Base-by-base conservation (phyloP, 2,888 invertebrate species). In the Parochlus steinenii region DNA sequence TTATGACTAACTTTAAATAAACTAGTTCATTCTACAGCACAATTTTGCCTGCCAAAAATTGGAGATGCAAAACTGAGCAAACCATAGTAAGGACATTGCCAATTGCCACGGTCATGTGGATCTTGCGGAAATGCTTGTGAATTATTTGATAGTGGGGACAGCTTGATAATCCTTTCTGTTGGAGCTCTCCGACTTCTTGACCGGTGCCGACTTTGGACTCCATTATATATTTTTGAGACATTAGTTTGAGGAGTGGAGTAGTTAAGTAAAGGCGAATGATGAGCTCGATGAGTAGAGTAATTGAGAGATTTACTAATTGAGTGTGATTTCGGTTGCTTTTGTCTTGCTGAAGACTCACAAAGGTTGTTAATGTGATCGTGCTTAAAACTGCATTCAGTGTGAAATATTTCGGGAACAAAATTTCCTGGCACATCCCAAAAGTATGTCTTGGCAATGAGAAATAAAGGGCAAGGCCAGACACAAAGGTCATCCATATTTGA, bases 401-500 rank as follows among this genome's bases (percentile, higher is more conserved):
- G 58, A 85, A 87, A 61, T 86, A 87, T 48, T 76, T 74, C 2
- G 89, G 89, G 55, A 89, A 89, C 39, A 89, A 62, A 25, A 82
- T 72, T 41, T 80, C 74, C 55, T 90, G 89, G 11, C 89, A 81
- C 46, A 77, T 74, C 1, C 86, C 87, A 56, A 90, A 89, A 43
- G 75, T 76, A 48, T 86, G 85, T 12, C 89, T 71, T 1, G 87
- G 85, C 43, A 89, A 63, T 6, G 74, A 71, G 61, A 87, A 86
- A 60, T 82, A 89, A 36, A 89, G 64, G 37, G 86, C 75, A 34
- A 89, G 61, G 43, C 89, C 82, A 50, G 87, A 87, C 22, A 89
- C 69, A 50, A 89, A 80, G 8, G 87, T 86, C 82, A 89, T 89
- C 89, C 89, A 89, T 44, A 87, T 70, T 62, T 89, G 87, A 14